Evolutionary conservation across 1,140 invertebrate genomes (phyloP), one percentile per base, ranked within the genome.

Genomic region (Brachionus manjavacas): DNA sequence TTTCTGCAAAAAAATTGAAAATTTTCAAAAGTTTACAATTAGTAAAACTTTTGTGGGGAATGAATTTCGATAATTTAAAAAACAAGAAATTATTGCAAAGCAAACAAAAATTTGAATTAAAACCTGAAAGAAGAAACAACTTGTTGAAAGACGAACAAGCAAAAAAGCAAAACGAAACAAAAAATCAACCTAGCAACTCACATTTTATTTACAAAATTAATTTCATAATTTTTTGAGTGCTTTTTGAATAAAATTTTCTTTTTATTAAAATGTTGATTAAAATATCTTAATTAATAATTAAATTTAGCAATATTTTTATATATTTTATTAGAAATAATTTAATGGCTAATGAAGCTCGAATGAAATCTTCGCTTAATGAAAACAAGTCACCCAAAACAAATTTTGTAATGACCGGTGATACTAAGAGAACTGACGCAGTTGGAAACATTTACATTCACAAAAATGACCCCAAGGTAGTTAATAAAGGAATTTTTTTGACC

Each of bases 181-280:
- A 20, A 46, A 46, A 76, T 25, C 16, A 46, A 25, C 72, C 72
- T 76, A 76, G 72, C 72, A 76, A 76, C 72, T 76, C 72, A 49
- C 39, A 76, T 76, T 76, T 49, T 76, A 76, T 46, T 76, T 76
- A 76, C 41, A 76, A 76, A 49, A 76, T 49, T 72, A 72, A 72
- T 72, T 72, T 72, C 31, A 72, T 72, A 72, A 72, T 41, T 72
- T 72, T 72, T 39, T 39, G 35, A 43, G 70, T 16, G 20, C 41
- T 74, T 74, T 43, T 43, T 23, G 3, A 43, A 43, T 16, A 74
- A 49, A 43, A 43, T 23, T 23, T 66, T 0, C 7, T 35, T 6
- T 66, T 31, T 70, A 52, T 28, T 70, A 31, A 70, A 70, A 70
- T n/a, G 25, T 12, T 70, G 14, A 35, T 6, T n/a, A 14, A 35